These are phyloP conservation scores for Lophura swinhoii DNA, from an alignment of 2,797 vertebrate genomes.

Conservation along the genomic window DNA sequence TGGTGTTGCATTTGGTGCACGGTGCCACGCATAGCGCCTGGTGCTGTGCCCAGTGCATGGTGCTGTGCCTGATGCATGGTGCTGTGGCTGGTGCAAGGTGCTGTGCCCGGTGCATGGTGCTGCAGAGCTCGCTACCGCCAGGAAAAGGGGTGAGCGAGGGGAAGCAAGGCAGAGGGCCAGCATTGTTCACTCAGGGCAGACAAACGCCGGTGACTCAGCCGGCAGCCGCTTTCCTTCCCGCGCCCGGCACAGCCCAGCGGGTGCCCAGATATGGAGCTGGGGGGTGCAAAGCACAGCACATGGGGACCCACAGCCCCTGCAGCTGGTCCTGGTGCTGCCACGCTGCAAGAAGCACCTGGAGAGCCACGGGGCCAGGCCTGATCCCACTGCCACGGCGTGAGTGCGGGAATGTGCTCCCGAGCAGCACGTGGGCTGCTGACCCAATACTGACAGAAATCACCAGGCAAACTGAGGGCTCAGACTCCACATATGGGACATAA, in stretches of 20 bases:
- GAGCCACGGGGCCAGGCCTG: accelerated
- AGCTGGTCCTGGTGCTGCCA: accelerated
- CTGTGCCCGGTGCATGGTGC: accelerated
- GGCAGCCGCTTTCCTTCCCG: neutral
- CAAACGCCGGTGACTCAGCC: neutral
- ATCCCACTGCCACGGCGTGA: neutral
- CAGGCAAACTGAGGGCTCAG: neutral
- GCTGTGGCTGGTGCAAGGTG: too few species aligned
- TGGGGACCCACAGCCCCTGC: accelerated
- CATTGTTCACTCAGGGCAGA: conserved; percentile 18
- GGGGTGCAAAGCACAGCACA: neutral
- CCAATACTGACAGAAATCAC: neutral
- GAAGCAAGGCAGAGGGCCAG: conserved; percentile 22
- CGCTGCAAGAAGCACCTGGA: accelerated
- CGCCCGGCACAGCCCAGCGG: accelerated
- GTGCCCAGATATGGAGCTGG: accelerated
- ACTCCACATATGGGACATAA: neutral
- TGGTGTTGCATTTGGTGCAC: neutral
- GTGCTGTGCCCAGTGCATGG: too few species aligned
- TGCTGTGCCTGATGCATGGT: too few species aligned
- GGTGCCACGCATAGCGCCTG: too few species aligned
- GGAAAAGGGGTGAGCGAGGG: neutral
- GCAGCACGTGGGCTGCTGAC: neutral
- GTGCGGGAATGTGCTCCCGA: accelerated
- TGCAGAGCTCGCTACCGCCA: accelerated